Conservation (phyloP, 2,888 invertebrate genomes). For the Apocheima hispidaria region DNA sequence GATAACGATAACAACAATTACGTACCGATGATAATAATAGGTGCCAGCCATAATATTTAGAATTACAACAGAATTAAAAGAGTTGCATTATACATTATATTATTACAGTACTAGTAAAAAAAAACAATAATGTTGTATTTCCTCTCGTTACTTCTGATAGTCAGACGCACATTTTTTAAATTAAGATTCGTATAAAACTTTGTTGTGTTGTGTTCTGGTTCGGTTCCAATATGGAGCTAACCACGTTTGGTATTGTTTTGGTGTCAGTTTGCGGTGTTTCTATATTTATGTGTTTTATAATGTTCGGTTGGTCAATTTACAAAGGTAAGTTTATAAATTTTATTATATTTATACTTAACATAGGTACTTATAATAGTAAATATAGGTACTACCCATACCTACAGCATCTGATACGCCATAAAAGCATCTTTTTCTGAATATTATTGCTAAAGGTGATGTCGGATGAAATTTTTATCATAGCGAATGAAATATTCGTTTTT, state of each 20-base stretch:
- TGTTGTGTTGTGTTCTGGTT: neutral
- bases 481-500: too few species aligned
- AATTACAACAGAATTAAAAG: neutral
- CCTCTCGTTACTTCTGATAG: neutral
- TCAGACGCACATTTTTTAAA: neutral
- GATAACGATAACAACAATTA: neutral
- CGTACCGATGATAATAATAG: neutral
- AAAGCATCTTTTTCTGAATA: too few species aligned
- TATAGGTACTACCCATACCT: too few species aligned
- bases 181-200: neutral
- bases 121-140: neutral
- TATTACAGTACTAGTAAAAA: neutral
- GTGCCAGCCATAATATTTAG: neutral
- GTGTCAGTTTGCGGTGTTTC: neutral
- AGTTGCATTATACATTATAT: too few species aligned
- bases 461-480: too few species aligned
- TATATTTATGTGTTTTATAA: neutral
- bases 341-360: too few species aligned
- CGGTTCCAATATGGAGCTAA: neutral
- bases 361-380: too few species aligned
- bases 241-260: neutral
- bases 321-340: conserved; percentile 3
- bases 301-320: conserved; percentile 3
- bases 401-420: too few species aligned
- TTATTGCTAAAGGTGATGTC: too few species aligned